phyloP scores from a whole-genome alignment of 2,113 vertebrate species.

The Ceyx cyanopectus region DNA sequence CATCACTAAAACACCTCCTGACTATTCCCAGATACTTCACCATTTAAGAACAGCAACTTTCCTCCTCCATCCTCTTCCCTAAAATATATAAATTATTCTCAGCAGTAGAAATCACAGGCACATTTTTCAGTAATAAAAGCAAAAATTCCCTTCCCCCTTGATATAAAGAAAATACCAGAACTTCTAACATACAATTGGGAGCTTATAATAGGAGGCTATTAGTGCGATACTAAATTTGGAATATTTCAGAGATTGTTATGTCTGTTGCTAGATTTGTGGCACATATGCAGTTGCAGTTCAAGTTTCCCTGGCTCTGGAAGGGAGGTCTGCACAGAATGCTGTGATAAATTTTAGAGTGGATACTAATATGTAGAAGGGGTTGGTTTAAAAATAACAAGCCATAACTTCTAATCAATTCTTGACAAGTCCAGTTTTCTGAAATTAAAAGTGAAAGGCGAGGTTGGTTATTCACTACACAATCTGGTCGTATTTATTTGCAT shows the following conservation, averaged over 20 bases:
- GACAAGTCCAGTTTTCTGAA: slow-evolving; percentile 16
- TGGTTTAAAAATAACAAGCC: slow-evolving; percentile 24
- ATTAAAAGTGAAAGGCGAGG: slow-evolving; percentile 17
- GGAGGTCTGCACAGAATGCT: neutral
- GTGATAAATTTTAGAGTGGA: neutral
- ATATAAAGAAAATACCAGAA: slow-evolving; percentile 29
- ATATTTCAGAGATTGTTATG: neutral
- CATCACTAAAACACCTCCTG: neutral
- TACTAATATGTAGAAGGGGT: neutral
- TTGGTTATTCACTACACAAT: neutral
- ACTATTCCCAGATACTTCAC: neutral
- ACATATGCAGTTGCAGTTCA: neutral
- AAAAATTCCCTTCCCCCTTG: neutral
- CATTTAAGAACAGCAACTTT: neutral
- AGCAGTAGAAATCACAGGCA: neutral
- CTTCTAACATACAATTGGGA: neutral
- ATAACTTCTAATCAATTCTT: slow-evolving; percentile 11
- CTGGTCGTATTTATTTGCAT: slow-evolving; percentile 61
- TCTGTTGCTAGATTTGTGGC: neutral
- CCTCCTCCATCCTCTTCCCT: neutral
- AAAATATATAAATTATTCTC: neutral
- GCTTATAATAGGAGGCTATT: slow-evolving; percentile 19
- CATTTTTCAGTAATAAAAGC: neutral
- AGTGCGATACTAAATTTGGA: neutral
- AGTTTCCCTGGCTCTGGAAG: neutral